Percentiles rank a stretch among this genome's conserved stretches.
Evolutionary conservation across 2,113 vertebrate species (phyloP).

Genomic region (Mastomys natalensis): DNA sequence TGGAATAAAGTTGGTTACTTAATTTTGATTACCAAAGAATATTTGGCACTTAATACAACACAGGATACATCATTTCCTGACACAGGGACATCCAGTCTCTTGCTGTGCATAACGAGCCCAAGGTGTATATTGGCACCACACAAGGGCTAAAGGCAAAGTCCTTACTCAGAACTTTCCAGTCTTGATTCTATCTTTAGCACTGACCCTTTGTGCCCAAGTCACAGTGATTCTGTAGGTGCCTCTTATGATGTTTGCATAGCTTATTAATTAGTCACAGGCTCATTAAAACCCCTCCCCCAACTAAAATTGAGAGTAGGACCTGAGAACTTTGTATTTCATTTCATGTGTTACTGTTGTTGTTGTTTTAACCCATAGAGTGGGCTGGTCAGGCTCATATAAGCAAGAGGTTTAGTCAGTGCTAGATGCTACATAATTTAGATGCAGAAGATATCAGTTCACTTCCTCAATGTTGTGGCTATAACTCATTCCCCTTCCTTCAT

Average conservation of each 20-base stretch:
- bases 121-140: not conserved
- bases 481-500: not conserved
- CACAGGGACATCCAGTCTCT: not conserved
- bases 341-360: not conserved
- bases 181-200: not conserved
- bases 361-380: not conserved
- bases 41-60: slow-evolving; percentile 32
- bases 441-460: not conserved
- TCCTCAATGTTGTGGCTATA: not conserved
- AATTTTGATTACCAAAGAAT: not conserved
- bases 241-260: not conserved
- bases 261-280: not conserved
- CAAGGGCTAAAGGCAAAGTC: not conserved
- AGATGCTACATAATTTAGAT: not conserved
- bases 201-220: not conserved
- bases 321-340: not conserved
- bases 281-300: not conserved
- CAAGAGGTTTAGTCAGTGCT: not conserved
- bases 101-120: not conserved
- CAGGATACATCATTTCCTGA: not conserved
- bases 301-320: not conserved
- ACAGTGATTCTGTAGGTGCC: not conserved
- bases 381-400: not conserved
- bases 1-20: not conserved
- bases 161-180: not conserved